These are phyloP conservation scores for Nomada lathburiana DNA, from an alignment of 2,888 invertebrate genomes.

Conservation along the genomic window DNA sequence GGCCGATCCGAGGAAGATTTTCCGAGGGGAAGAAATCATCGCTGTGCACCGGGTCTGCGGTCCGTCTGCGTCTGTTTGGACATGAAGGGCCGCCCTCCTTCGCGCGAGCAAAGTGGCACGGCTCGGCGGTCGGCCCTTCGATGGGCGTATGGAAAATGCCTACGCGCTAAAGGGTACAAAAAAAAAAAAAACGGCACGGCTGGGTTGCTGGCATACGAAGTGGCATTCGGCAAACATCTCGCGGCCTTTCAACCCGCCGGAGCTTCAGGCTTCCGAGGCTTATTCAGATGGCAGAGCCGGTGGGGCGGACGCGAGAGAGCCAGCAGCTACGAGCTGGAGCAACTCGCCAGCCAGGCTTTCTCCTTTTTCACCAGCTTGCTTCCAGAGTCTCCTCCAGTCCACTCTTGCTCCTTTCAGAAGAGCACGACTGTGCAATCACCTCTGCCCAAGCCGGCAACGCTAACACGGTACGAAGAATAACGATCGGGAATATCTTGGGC, in stretches of 20 bases:
- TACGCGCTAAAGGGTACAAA: slow-evolving; percentile 64
- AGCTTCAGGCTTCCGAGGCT: slow-evolving; percentile 71
- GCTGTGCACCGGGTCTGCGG: background rate
- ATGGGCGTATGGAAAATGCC: slow-evolving; percentile 47
- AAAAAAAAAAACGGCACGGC: slow-evolving; percentile 69
- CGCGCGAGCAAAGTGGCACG: background rate
- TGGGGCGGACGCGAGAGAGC: slow-evolving; percentile 3
- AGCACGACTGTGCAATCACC: background rate
- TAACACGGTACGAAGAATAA: slow-evolving; percentile 33
- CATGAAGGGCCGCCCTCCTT: background rate
- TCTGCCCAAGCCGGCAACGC: background rate
- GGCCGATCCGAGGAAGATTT: background rate
- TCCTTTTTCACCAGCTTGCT: slow-evolving; percentile 10
- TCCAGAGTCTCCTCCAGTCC: background rate
- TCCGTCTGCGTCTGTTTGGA: background rate
- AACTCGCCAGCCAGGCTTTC: slow-evolving; percentile 31
- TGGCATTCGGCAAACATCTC: slow-evolving; percentile 78
- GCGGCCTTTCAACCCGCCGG: slow-evolving; percentile 74
- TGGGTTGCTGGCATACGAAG: slow-evolving; percentile 77
- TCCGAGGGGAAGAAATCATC: too few species aligned
- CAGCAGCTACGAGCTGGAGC: slow-evolving; percentile 14
- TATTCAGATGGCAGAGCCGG: slow-evolving; percentile 75
- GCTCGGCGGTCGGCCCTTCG: background rate
- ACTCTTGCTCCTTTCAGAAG: slow-evolving; percentile 26
- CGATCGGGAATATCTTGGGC: background rate